Percentiles rank a stretch among this genome's conserved stretches.
Conservation (phyloP, 2,888 invertebrate genomes). For the Pycnomerus fuliginosus region DNA sequence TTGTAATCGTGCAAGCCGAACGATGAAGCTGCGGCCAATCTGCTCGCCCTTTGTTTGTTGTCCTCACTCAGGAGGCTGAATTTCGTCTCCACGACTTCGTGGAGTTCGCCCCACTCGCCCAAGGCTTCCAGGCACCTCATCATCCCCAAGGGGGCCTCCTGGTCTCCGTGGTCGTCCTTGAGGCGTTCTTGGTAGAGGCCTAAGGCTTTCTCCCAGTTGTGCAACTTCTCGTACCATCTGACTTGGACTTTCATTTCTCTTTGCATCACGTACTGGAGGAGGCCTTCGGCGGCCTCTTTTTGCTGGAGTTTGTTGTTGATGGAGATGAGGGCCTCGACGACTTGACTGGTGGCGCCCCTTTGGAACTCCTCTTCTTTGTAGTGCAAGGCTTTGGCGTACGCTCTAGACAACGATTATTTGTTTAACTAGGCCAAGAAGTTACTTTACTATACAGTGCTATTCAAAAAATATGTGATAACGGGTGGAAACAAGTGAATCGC, state of each 20-base stretch:
- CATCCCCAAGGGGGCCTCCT: constrained; percentile 84
- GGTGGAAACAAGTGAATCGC: no score
- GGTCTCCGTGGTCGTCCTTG: constrained; percentile 56
- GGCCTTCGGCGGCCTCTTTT: constrained; percentile 95
- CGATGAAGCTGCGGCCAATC: constrained; percentile 90
- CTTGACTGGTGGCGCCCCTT: constrained; percentile 76
- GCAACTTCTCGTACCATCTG: constrained; percentile 97
- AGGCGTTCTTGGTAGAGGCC: constrained; percentile 81
- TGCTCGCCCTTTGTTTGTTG: constrained; percentile 71
- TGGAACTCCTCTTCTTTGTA: constrained; percentile 95
- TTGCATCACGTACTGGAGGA: constrained; percentile 86
- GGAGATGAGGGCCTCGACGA: constrained; percentile 90
- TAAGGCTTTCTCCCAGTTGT: constrained; percentile 97
- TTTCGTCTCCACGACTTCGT: constrained; percentile 75
- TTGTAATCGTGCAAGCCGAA: constrained; percentile 97
- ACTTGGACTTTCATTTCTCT: constrained; percentile 70
- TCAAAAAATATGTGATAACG: no score
- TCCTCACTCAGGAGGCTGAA: constrained; percentile 65
- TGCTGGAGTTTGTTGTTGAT: constrained; percentile 99
- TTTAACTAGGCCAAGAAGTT: constrained; percentile 2
- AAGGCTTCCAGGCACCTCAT: constrained; percentile 95
- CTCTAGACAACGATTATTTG: constrained; percentile 38
- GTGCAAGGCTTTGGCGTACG: constrained; percentile 80
- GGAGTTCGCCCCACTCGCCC: constrained; percentile 92
- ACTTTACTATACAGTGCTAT: no score